Evolutionary conservation across 2,797 vertebrate genomes (phyloP).

Genomic region (Discoglossus pictus): DNA sequence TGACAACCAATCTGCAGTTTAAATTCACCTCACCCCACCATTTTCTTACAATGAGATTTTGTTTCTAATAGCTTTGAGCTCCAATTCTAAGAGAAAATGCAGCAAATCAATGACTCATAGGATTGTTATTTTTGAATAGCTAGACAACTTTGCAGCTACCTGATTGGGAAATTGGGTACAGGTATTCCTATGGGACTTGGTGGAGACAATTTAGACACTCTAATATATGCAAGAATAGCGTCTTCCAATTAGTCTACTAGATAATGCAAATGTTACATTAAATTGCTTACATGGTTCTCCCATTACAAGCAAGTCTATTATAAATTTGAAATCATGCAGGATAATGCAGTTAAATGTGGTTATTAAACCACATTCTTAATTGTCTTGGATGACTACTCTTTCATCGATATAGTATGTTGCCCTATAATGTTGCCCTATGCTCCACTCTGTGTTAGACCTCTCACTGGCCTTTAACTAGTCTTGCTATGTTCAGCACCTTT

Average conservation of each 20-base stretch:
- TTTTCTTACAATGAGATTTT: slow-evolving; percentile 44
- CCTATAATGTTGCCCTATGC: too few relatives aligned
- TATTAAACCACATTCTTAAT: too few relatives aligned
- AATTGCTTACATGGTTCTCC: slow-evolving; percentile 11
- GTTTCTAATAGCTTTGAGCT: slow-evolving; percentile 39
- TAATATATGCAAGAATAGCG: slow-evolving; percentile 33
- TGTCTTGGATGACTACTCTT: too few relatives aligned
- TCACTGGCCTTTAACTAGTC: too few relatives aligned
- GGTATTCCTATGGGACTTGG: slow-evolving; percentile 15
- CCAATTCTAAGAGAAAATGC: slow-evolving; percentile 37
- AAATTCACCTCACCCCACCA: slow-evolving; percentile 32
- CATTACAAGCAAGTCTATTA: slow-evolving; percentile 27
- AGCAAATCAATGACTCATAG: slow-evolving; percentile 41
- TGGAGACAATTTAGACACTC: slow-evolving; percentile 14
- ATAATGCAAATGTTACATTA: slow-evolving; percentile 20
- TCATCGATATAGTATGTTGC: too few relatives aligned
- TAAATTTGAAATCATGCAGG: too few relatives aligned
- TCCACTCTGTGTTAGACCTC: too few relatives aligned
- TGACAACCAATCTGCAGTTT: slow-evolving; percentile 37
- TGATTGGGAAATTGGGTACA: slow-evolving; percentile 43
- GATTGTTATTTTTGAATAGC: slow-evolving; percentile 42
- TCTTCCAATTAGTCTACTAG: slow-evolving; percentile 23
- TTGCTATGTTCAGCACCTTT: too few relatives aligned
- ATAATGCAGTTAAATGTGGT: too few relatives aligned
- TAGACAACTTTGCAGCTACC: slow-evolving; percentile 19